Base-by-base conservation (phyloP, 1,140 invertebrate genomes). In the Trichonephila clavata region DNA sequence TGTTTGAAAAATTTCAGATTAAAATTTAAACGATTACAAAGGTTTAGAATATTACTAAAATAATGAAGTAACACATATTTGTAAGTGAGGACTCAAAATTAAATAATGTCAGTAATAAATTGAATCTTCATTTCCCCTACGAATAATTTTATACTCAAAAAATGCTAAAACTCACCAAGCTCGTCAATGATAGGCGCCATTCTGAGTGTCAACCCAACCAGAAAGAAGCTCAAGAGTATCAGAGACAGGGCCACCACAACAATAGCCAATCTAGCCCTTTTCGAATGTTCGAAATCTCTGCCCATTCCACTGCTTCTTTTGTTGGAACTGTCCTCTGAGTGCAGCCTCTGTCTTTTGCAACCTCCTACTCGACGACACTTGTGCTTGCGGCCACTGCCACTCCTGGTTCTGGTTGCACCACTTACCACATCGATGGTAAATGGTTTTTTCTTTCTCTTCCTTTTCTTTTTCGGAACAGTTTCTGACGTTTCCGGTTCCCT, bases 171-270 rank as follows among this genome's bases (percentile, higher is more conserved):
- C 97, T 97, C 96, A 98, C 98, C 98, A 97, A 98, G 98, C 95
- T 98, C 98, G 95, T 98, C 98, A 94, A 98, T 98, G 86, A 98
- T 97, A 1, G 98, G 98, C 5, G 98, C 98, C 97, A 98, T 98
- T 61, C 98, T 96, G 4, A 98, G 96, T 0, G 98, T 98, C 65
- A 98, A 97, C 2, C 98, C 98, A n/a, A 98, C 98, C 27, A 98
- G 96, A 88, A 98, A 96, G 94, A 98, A 97, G 95, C 98, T 98
- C 96, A 98, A 98, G 94, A 98, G 97, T 21, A 98, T 96, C 61
- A 98, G 96, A 71, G 98, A 96, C 94, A 98, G 98, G 65, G 98
- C 98, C 32, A 98, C 98, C 94, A 97, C 97, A 95, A 98, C 97
- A 95, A 98, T 98, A 60, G 98, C 98, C 97, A 98, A 98, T 93